These are phyloP conservation scores for Drosophila ezoana DNA, from an alignment of 2,888 invertebrate genomes.

Conservation along the genomic window DNA sequence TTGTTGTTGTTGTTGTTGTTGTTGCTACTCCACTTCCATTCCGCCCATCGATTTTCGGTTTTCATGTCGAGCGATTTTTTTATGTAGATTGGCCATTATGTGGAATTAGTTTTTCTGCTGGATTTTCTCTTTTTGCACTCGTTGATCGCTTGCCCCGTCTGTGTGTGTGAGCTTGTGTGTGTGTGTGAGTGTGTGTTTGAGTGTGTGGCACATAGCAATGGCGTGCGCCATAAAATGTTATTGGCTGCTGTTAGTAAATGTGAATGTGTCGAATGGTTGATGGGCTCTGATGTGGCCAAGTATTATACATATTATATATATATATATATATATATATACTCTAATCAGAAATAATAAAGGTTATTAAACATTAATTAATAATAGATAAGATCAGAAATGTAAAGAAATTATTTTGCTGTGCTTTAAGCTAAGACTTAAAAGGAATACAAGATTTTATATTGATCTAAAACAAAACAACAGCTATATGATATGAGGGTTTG, in stretches of 20 bases:
- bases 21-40: conserved; percentile 37
- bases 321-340: too few relatives aligned
- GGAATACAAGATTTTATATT: too few relatives aligned
- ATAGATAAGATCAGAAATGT: too few relatives aligned
- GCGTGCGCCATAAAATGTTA: conserved; percentile 70
- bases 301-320: background rate
- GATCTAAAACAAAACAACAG: too few relatives aligned
- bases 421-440: too few relatives aligned
- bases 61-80: conserved; percentile 70
- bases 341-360: too few relatives aligned
- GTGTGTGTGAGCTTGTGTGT: conserved; percentile 3
- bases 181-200: conserved; percentile 13
- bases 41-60: conserved; percentile 74
- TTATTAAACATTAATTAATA: too few relatives aligned
- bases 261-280: conserved; percentile 43
- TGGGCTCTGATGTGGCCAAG: conserved; percentile 36
- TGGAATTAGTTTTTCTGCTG: conserved; percentile 73
- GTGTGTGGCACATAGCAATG: conserved; percentile 62
- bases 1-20: conserved; percentile 22
- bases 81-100: conserved; percentile 81
- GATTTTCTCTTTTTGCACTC: conserved; percentile 56
- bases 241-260: conserved; percentile 66
- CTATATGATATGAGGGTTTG: too few relatives aligned
- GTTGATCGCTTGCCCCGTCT: conserved; percentile 39
- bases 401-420: too few relatives aligned